These are phyloP conservation scores for Pteropus rufus DNA, from an alignment of 2,797 vertebrate species.

Conservation along the genomic window DNA sequence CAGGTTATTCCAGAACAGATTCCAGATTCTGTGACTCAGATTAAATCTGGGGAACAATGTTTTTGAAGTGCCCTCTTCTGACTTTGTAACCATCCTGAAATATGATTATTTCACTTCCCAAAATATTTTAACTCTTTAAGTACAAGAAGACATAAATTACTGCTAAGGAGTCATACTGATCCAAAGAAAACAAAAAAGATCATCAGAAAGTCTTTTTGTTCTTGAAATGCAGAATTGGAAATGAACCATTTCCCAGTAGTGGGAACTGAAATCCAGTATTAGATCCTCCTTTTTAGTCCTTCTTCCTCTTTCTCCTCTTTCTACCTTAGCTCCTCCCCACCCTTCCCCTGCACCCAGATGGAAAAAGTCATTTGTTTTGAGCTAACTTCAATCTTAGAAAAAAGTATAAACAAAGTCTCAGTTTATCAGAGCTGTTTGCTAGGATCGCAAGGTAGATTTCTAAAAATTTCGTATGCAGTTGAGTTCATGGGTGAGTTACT, in stretches of 20 bases:
- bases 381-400: constrained; percentile 39
- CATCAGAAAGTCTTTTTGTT: constrained; percentile 74
- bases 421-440: not conserved
- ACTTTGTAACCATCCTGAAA: constrained; percentile 59
- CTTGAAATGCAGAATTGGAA: constrained; percentile 80
- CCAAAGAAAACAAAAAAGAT: constrained; percentile 64
- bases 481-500: not conserved
- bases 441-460: not conserved
- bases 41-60: constrained; percentile 3
- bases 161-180: constrained; percentile 58
- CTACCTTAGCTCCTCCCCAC: constrained; percentile 54
- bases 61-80: constrained; percentile 25
- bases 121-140: constrained; percentile 62
- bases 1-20: constrained; percentile 1
- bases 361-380: constrained; percentile 29
- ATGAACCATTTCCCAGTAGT: constrained; percentile 67
- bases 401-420: not conserved
- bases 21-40: not conserved
- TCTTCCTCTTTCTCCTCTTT: constrained; percentile 71
- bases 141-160: constrained; percentile 38
- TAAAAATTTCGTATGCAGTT: not conserved
- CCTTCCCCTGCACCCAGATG: constrained; percentile 16
- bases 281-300: constrained; percentile 75
- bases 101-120: constrained; percentile 63
- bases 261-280: constrained; percentile 69